Evolutionary conservation across 1,140 invertebrate species (phyloP).

Genomic region (Theocolax elegans): DNA sequence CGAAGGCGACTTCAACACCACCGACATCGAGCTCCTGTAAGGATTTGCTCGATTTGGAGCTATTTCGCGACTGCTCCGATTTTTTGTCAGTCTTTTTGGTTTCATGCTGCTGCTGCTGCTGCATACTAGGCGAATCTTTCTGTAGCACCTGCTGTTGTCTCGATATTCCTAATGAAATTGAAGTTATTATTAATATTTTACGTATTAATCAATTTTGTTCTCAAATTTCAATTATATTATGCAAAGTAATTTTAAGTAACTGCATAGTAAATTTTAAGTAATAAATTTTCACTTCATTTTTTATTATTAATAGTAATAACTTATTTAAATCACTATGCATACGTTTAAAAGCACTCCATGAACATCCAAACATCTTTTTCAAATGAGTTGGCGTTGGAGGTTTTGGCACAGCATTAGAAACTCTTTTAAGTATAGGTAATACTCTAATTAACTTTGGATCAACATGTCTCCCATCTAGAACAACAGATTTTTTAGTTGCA

Average conservation of each 20-base stretch:
- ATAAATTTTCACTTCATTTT: too few relatives aligned
- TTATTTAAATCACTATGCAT: too few relatives aligned
- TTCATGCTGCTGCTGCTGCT: constrained; percentile 16
- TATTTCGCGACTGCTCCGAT: constrained; percentile 1
- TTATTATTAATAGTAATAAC: too few relatives aligned
- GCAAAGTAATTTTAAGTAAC: too few relatives aligned
- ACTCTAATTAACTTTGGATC: constrained; percentile 65
- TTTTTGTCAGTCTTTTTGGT: constrained; percentile 36
- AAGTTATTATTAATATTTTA: too few relatives aligned
- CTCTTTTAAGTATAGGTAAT: constrained; percentile 56
- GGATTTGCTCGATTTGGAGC: constrained; percentile 14
- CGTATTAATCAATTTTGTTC: too few relatives aligned
- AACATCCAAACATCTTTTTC: constrained; percentile 60
- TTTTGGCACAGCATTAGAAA: constrained; percentile 54
- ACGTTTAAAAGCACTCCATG: constrained; percentile 66
- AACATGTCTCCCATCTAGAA: constrained; percentile 61
- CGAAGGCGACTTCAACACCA: constrained; percentile 47
- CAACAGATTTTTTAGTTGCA: background rate
- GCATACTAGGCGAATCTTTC: background rate
- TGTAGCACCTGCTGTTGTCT: constrained; percentile 6
- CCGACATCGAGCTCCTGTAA: background rate
- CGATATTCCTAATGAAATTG: constrained; percentile 17
- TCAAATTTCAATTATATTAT: too few relatives aligned
- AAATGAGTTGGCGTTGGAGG: constrained; percentile 54
- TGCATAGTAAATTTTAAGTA: too few relatives aligned